Percentiles rank a stretch among this genome's conserved stretches.
Conservation (phyloP, 2,888 invertebrate genomes). For the Nesidiocoris tenuis region DNA sequence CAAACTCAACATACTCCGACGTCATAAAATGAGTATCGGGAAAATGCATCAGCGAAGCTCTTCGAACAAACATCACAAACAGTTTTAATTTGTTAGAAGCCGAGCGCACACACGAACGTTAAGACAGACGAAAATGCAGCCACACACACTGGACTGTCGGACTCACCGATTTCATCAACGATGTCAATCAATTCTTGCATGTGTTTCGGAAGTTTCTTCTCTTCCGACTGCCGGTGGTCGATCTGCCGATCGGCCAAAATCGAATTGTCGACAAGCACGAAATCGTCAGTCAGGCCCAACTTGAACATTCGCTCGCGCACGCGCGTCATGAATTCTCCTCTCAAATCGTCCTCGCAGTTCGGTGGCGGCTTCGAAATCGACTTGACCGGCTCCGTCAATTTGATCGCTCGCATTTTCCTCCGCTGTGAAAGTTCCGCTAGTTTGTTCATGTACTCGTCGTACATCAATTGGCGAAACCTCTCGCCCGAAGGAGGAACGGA, state of each 20-base stretch:
- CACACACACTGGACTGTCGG: no score
- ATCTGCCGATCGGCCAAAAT: constrained; percentile 53
- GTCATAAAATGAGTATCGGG: no score
- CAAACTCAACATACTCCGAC: no score
- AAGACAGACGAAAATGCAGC: no score
- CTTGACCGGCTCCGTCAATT: constrained; percentile 64
- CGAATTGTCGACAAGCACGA: constrained; percentile 34
- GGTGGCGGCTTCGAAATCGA: constrained; percentile 41
- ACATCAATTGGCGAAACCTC: constrained; percentile 75
- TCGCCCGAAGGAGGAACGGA: constrained; percentile 59
- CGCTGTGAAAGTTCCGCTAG: constrained; percentile 76
- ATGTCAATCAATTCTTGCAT: constrained; percentile 75
- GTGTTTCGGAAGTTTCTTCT: constrained; percentile 68
- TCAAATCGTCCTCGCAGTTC: constrained; percentile 53
- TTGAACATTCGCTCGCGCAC: constrained; percentile 72
- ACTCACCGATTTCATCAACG: constrained; percentile 51
- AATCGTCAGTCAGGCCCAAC: constrained; percentile 60
- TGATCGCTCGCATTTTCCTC: constrained; percentile 75
- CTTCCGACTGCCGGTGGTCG: constrained; percentile 60
- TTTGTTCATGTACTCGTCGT: constrained; percentile 77
- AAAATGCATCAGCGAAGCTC: no score
- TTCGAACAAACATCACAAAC: no score
- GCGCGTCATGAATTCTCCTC: constrained; percentile 70
- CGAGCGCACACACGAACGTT: no score
- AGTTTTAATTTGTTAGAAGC: no score